phyloP scores from a whole-genome alignment of 2,797 vertebrate species.

The Poecilia wingei region DNA sequence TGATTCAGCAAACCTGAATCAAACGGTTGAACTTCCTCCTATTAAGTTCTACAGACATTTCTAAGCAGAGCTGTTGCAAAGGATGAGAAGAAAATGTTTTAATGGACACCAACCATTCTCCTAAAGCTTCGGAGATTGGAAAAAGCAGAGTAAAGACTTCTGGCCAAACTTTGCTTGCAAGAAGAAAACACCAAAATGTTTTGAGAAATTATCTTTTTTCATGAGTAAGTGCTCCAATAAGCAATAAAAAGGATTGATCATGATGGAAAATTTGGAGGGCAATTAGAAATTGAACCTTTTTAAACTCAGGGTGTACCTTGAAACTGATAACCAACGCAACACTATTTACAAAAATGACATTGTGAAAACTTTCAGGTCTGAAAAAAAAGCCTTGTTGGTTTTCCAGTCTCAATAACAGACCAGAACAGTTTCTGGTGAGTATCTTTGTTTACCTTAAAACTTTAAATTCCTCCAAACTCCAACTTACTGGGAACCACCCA shows the following conservation, averaged over 20 bases:
- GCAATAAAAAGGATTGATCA: background rate
- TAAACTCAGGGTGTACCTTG: background rate
- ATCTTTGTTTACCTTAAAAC: background rate
- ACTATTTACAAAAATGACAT: background rate
- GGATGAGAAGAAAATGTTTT: background rate
- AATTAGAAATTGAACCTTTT: background rate
- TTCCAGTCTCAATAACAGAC: background rate
- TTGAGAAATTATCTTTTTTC: background rate
- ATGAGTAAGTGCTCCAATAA: background rate
- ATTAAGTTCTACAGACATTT: background rate
- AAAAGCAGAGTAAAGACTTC: background rate
- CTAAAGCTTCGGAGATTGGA: background rate
- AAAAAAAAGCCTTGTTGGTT: background rate
- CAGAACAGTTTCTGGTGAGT: background rate
- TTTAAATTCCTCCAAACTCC: background rate
- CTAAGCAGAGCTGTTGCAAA: background rate
- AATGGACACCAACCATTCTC: background rate
- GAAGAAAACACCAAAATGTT: background rate
- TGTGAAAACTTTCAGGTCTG: background rate
- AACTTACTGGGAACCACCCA: background rate
- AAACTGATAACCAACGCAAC: background rate
- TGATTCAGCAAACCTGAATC: background rate
- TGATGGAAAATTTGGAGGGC: background rate
- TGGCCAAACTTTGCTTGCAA: background rate
- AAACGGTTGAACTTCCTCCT: background rate